Percentiles rank a stretch among this genome's conserved stretches.
phyloP scores from a whole-genome alignment of 2,113 vertebrate species.

The Leptobrachium leishanense region DNA sequence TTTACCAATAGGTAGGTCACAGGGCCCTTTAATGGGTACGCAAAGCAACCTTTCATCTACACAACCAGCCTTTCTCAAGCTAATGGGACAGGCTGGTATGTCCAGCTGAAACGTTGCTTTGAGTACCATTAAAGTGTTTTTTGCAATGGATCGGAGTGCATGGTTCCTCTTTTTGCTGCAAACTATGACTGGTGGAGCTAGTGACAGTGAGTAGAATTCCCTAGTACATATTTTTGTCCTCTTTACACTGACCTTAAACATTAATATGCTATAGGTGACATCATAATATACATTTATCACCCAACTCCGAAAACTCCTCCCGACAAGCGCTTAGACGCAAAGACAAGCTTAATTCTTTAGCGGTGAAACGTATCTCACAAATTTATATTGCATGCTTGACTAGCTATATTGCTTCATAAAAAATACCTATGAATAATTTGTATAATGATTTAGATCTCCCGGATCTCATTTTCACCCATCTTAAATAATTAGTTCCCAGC shows the following conservation, averaged over 20 bases:
- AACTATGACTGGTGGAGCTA: no score
- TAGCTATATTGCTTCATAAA: constrained; percentile 51
- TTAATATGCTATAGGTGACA: constrained; percentile 48
- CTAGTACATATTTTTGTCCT: background rate
- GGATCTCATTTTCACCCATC: background rate
- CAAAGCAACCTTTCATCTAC: no score
- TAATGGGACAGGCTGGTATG: no score
- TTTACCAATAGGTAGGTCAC: no score
- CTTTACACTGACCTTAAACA: constrained; percentile 26
- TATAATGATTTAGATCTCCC: constrained; percentile 41
- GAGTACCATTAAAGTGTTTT: no score
- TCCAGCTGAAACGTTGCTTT: no score
- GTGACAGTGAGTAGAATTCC: no score
- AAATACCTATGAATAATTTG: constrained; percentile 53
- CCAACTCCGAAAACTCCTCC: constrained; percentile 51
- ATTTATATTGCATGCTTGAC: constrained; percentile 51
- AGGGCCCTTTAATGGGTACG: no score
- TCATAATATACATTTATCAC: constrained; percentile 52
- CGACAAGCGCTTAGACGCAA: constrained; percentile 52
- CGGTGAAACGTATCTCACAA: constrained; percentile 50
- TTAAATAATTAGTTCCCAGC: background rate
- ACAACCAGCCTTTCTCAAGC: no score
- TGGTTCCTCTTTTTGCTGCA: no score
- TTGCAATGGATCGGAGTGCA: no score
- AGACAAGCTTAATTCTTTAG: constrained; percentile 41